These are phyloP conservation scores for Synaphobranchus kaupii DNA, from an alignment of 2,797 vertebrate genomes.

Conservation along the genomic window DNA sequence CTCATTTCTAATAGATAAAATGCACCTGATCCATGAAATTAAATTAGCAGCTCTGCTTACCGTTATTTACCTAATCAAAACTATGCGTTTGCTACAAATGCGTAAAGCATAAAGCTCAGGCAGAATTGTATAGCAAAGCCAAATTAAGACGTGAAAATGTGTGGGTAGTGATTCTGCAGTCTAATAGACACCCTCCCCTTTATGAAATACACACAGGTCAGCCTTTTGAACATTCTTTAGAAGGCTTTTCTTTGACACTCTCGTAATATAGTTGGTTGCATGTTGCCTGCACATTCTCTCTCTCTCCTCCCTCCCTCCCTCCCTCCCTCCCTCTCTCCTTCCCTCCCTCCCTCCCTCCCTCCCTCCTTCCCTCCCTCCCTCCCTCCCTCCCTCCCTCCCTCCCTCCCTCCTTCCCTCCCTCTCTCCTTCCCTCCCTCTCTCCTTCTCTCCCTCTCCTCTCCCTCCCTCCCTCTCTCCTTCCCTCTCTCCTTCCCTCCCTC, in stretches of 20 bases:
- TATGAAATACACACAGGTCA: neutral
- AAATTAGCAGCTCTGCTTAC: neutral
- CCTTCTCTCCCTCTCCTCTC: too few species aligned
- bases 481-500: too few species aligned
- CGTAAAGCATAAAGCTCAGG: neutral
- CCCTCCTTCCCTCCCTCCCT: too few species aligned
- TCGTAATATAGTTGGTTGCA: neutral
- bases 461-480: too few species aligned
- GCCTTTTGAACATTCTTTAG: neutral
- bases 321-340: too few species aligned
- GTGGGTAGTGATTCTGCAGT: neutral
- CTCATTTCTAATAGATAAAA: neutral
- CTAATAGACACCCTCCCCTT: neutral
- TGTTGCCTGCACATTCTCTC: neutral
- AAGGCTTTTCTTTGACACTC: neutral
- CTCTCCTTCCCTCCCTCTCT: too few species aligned
- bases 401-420: too few species aligned
- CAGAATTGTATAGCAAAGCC: neutral
- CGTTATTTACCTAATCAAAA: neutral
- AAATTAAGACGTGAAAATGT: neutral
- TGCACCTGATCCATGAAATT: slow-evolving; percentile 7
- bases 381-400: too few species aligned
- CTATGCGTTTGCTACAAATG: neutral
- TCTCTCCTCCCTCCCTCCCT: neutral
- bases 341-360: too few species aligned